Evolutionary conservation across 2,113 vertebrate genomes (phyloP).

Genomic region (Hoplias malabaricus): DNA sequence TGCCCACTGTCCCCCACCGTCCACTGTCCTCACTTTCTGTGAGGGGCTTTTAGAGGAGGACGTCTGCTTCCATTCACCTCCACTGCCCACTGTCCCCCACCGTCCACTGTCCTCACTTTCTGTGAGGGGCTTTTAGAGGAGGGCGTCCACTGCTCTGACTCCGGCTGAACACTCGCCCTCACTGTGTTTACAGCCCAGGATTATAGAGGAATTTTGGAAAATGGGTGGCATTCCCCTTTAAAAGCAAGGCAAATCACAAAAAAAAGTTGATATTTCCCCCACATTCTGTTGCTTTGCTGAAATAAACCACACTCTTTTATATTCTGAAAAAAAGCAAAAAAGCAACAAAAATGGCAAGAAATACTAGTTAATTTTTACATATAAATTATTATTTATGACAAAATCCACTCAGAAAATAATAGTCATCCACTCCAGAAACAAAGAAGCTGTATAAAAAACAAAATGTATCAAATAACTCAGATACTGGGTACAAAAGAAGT

Average conservation of each 20-base stretch:
- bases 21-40: too few species aligned
- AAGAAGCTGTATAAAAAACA: constrained; percentile 64
- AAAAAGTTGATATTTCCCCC: neutral
- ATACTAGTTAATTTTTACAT: constrained; percentile 46
- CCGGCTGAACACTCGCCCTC: too few species aligned
- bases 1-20: too few species aligned
- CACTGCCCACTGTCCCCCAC: too few species aligned
- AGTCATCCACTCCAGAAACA: constrained; percentile 59
- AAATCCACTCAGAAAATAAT: constrained; percentile 57
- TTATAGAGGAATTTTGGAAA: neutral
- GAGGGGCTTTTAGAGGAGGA: too few species aligned
- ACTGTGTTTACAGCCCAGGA: neutral
- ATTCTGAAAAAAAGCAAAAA: constrained; percentile 15
- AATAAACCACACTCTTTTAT: constrained; percentile 18
- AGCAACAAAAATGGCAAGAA: too few species aligned
- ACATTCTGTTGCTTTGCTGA: constrained; percentile 29
- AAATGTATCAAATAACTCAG: constrained; percentile 67
- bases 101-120: too few species aligned
- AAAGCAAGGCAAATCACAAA: neutral
- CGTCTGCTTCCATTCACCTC: too few species aligned
- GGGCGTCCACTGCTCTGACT: too few species aligned
- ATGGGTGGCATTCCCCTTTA: neutral
- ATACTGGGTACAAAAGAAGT: constrained; percentile 59
- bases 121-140: too few species aligned
- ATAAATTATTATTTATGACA: constrained; percentile 58